Evolutionary conservation across 2,113 vertebrate genomes (phyloP), one percentile per base, ranked within the genome.

Genomic region (Rhipidura dahli): DNA sequence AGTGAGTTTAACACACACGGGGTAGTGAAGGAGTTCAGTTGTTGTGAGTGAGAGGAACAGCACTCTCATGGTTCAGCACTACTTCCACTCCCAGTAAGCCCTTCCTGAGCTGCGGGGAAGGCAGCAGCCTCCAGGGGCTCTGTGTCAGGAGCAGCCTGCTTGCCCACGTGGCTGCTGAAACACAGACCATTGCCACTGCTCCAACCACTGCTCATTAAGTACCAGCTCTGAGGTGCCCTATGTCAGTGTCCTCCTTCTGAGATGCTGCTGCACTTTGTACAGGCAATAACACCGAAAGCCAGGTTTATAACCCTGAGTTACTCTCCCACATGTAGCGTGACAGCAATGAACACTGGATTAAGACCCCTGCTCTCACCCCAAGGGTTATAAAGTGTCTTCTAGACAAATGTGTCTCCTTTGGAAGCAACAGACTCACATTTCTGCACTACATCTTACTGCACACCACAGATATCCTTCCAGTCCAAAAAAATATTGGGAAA

Each of bases 101-200:
- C 61, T 15, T 22, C 44, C 50, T 40, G 24, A 78, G 23, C 45
- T 1, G 2, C 0, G 0, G 0, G 2, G 17, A 40, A 42, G 23
- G 27, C 30, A 69, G 66, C 83, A 72, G 69, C 66, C 63, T 59
- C 11, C 56, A 1, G 6, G 40, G 26, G 51, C 39, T 61, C 53
- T n/a, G 54, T 12, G 15, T 39, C 3, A 21, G 54, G 15, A 45
- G 37, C 87, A 72, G 49, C 4, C 56, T 68, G 51, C n/a, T 35
- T 31, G 20, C 15, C 30, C 40, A 7, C 30, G 8, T 0, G 4
- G n/a, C 75, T 59, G 18, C 61, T 20, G 35, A 59, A 49, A 66
- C 2, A 78, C 57, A 76, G n/a, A 63, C 20, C 61, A 50, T 26
- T 57, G 71, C 44, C 61, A 68, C 33, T 4, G 42, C 56, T 78